Evolutionary conservation across 2,888 invertebrate species (phyloP).

Genomic region (Papilio demoleus): DNA sequence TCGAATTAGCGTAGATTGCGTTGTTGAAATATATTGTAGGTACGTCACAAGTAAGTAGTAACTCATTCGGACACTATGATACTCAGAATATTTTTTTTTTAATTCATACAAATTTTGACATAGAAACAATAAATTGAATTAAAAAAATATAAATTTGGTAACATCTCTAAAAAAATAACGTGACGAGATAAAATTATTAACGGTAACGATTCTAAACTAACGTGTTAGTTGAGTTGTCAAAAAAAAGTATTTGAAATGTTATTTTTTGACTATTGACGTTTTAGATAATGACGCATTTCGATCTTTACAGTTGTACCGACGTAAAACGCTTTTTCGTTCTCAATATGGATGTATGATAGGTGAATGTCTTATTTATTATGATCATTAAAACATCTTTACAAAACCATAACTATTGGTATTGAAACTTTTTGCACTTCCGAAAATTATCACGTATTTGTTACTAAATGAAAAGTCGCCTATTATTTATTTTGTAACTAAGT

Average conservation of each 20-base stretch:
- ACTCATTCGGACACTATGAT: no score
- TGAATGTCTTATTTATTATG: neutral
- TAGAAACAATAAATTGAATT: neutral
- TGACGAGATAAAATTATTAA: no score
- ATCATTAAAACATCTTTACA: neutral
- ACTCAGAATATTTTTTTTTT: neutral
- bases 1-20: conserved; percentile 4
- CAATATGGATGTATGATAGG: neutral
- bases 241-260: neutral
- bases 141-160: neutral
- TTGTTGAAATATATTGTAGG: neutral
- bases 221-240: no score
- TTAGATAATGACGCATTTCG: neutral
- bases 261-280: conserved; percentile 1
- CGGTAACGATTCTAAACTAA: no score
- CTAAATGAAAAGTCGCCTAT: neutral
- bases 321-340: neutral
- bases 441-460: neutral
- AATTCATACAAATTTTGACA: no score
- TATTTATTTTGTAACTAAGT: neutral
- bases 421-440: neutral
- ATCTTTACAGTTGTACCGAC: neutral
- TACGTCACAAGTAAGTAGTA: neutral
- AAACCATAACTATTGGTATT: neutral
- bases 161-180: no score